phyloP scores from a whole-genome alignment of 2,888 invertebrate species.

The Cephus runcator region DNA sequence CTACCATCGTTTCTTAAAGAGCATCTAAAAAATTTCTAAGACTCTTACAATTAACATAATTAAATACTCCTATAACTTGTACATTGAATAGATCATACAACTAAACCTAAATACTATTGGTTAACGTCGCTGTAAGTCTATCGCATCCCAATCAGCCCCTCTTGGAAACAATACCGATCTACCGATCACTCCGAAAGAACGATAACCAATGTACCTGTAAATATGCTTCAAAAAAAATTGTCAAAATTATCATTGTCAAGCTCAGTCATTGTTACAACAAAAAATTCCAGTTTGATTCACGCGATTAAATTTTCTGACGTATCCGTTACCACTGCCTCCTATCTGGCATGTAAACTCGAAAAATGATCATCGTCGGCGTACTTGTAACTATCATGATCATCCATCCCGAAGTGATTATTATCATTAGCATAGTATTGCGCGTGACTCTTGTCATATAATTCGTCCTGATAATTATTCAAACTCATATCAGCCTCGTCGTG shows the following conservation, averaged over 20 bases:
- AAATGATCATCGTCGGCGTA: slow-evolving; percentile 2
- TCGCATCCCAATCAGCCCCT: background rate
- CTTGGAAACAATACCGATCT: background rate
- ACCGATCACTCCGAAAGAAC: background rate
- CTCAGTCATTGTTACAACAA: background rate
- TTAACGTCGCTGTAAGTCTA: background rate
- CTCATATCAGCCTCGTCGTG: slow-evolving; percentile 45
- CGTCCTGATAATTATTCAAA: slow-evolving; percentile 35
- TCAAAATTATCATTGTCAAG: background rate
- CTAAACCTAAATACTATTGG: background rate
- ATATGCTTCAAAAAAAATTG: background rate
- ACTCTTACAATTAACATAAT: background rate
- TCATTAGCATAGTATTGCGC: slow-evolving; percentile 24
- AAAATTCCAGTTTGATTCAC: background rate
- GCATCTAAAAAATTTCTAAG: background rate
- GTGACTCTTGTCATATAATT: slow-evolving; percentile 28
- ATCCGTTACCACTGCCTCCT: background rate
- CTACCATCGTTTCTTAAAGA: background rate
- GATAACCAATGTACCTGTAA: background rate
- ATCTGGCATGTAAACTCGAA: background rate
- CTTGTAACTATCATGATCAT: slow-evolving; percentile 30
- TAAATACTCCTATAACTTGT: background rate
- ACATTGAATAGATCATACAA: background rate
- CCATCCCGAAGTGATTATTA: slow-evolving; percentile 15
- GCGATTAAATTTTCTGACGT: background rate